Evolutionary conservation across 2,797 vertebrate genomes (phyloP).

Genomic region (Oceanodroma leucorhoa): DNA sequence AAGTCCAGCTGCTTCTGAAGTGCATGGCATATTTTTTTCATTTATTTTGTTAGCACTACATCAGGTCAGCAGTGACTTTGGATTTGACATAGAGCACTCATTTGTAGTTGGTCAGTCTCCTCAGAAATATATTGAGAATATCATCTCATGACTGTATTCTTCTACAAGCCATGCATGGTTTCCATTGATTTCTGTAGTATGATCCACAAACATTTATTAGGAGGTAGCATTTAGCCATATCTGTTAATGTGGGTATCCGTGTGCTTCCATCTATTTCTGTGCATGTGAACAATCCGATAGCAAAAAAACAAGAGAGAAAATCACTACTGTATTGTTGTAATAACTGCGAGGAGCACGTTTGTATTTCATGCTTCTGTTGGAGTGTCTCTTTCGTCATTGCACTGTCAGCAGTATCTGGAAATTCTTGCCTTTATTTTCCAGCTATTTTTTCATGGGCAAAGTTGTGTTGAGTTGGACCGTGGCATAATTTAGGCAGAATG

Average conservation of each 20-base stretch:
- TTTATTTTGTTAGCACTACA: neutral
- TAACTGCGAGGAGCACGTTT: fast-evolving
- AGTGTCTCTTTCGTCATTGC: neutral
- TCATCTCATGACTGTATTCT: neutral
- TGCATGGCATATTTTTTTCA: neutral
- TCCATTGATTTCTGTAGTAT: neutral
- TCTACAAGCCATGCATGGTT: neutral
- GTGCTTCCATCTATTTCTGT: neutral
- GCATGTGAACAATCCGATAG: neutral
- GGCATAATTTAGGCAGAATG: neutral
- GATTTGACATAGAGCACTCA: neutral
- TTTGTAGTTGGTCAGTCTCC: neutral
- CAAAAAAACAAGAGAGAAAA: neutral
- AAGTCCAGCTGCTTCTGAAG: neutral
- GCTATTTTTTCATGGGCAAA: neutral
- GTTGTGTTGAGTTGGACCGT: neutral
- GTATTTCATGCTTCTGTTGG: neutral
- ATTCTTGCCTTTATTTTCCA: neutral
- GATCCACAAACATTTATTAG: neutral
- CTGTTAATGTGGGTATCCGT: neutral
- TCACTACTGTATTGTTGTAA: neutral
- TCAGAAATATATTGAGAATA: neutral
- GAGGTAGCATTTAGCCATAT: neutral
- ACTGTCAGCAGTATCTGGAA: neutral
- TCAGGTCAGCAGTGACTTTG: neutral